These are phyloP conservation scores for Papilio polyxenes DNA, from an alignment of 1,140 invertebrate genomes.

Conservation along the genomic window DNA sequence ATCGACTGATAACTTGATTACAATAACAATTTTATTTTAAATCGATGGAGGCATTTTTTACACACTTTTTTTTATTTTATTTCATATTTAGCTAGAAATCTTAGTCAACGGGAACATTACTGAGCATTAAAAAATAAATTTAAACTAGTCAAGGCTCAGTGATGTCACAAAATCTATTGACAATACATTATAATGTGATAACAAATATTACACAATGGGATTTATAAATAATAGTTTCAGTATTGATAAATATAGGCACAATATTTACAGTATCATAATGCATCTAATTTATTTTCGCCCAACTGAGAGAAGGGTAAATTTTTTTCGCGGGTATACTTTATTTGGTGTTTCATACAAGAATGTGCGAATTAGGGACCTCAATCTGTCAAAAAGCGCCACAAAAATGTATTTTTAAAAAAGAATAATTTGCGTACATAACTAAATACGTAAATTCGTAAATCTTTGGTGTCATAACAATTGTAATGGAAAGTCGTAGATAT, in stretches of 20 bases:
- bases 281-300: background rate
- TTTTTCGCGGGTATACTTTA: background rate
- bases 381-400: too few species aligned
- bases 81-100: background rate
- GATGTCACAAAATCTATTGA: conserved; percentile 14
- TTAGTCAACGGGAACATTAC: background rate
- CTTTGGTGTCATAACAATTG: too few species aligned
- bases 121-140: background rate
- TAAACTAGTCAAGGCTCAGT: background rate
- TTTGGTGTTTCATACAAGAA: too few species aligned
- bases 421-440: too few species aligned
- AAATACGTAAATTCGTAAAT: too few species aligned
- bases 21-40: background rate
- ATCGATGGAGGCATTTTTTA: background rate
- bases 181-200: background rate
- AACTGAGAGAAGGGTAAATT: background rate
- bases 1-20: background rate
- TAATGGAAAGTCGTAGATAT: too few species aligned
- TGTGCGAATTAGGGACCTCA: too few species aligned
- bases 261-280: background rate
- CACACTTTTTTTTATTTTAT: background rate
- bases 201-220: conserved; percentile 1
- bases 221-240: background rate
- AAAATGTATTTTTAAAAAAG: too few species aligned
- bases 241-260: background rate